phyloP scores from a whole-genome alignment of 2,888 invertebrate species.

The Bembecia ichneumoniformis region DNA sequence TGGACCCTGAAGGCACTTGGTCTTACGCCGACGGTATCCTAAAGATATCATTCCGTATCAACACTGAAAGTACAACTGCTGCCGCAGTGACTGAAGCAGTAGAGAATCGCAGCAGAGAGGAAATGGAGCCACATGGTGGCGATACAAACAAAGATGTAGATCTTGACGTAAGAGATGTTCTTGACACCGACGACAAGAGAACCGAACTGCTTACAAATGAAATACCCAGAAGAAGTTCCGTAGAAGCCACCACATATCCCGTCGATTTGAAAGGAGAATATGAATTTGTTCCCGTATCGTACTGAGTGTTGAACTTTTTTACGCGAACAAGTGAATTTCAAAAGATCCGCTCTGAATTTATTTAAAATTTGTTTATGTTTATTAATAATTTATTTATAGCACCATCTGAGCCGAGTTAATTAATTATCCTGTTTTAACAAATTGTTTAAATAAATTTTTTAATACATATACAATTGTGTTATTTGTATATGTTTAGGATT shows the following conservation, averaged over 20 bases:
- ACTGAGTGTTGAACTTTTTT: not conserved
- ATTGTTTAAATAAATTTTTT: no score
- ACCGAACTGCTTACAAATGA: not conserved
- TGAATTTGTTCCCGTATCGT: constrained; percentile 10
- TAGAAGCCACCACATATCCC: not conserved
- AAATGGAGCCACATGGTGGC: constrained; percentile 20
- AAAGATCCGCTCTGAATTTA: no score
- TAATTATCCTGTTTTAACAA: no score
- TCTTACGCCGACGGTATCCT: not conserved
- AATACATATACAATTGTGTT: no score
- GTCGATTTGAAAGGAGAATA: not conserved
- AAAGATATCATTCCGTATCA: not conserved
- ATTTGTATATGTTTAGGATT: no score
- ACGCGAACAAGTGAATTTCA: no score
- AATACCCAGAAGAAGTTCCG: not conserved
- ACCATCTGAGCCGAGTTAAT: no score
- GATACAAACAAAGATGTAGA: constrained; percentile 33
- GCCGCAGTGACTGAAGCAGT: constrained; percentile 14
- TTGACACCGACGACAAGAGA: not conserved
- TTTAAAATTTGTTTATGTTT: no score
- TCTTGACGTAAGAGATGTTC: constrained; percentile 7
- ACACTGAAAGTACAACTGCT: constrained; percentile 3
- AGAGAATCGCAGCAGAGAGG: constrained; percentile 30
- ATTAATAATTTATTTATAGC: no score
- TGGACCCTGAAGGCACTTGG: not conserved